Base-by-base conservation (phyloP, 1,140 invertebrate genomes). In the Tetranychus urticae region DNA sequence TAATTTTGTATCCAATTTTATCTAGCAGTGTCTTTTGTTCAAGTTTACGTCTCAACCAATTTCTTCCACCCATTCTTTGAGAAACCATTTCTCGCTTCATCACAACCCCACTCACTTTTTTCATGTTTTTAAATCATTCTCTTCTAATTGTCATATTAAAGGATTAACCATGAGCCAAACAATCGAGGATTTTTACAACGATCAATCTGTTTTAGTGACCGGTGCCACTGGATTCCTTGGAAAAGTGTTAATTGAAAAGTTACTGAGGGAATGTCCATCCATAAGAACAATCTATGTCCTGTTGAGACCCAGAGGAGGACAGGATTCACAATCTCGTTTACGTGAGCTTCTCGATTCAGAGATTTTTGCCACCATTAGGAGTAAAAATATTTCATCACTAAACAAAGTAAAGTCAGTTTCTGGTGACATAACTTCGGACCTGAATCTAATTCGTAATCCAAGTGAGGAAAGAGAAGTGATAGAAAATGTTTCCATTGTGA, bases 371-470 rank as follows among this genome's bases (percentile, higher is more conserved):
- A 13, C 34, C 7, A 52, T 65, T 7, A 47, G 58, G 3, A 14
- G n/a, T 10, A 34, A 57, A 6, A 62, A 59, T 57, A 47, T 31
- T 10, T 56, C 64, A 7, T 2, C 62, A 3, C 50, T 68, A 6
- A 14, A 78, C 64, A 94, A 96, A 75, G 77, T 92, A 56, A 79
- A 87, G 48, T 81, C 89, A 1, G 82, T 98, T 52, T 78, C 80
- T 56, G 92, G 93, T 8, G 92, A 98, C 71, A 85, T 98, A 59
- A 85, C 87, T 62, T 79, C 85, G 68, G 81, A 83, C 6, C 23
- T 23, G 10, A 82, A 86, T 61, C 72, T 98, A 37, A 92, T 90
- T 3, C 84, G 98, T 65, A 86, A 81, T 66, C 71, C 78, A 3
- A 74, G 78, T 31, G 89, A 97, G 74, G 79, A 83, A 67, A 74